These are phyloP conservation scores for Orbicella faveolata DNA, from an alignment of 64 coral and sea anemone genomes.

Conservation along the genomic window DNA sequence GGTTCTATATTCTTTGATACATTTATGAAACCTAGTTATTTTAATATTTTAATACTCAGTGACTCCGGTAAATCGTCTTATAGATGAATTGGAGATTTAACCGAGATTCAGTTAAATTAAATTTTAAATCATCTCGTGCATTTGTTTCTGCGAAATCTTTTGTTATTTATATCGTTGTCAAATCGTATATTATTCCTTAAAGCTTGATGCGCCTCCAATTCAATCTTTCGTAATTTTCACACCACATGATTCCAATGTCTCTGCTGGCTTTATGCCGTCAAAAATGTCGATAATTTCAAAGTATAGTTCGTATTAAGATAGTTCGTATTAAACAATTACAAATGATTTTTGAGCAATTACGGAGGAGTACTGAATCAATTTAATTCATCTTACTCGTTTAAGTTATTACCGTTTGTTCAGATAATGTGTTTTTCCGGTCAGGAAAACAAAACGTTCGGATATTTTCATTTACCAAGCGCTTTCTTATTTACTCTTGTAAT, in stretches of 20 bases:
- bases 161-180: neutral
- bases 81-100: too few species aligned
- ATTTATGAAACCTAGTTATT: neutral
- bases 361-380: neutral
- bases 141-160: neutral
- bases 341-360: neutral
- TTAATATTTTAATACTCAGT: neutral
- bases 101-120: too few species aligned
- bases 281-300: neutral
- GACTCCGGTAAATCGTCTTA: too few species aligned
- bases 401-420: constrained; percentile 32
- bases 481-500: neutral
- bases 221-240: neutral
- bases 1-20: neutral
- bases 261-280: neutral
- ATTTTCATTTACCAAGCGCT: constrained; percentile 33
- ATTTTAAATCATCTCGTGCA: neutral
- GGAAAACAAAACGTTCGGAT: neutral
- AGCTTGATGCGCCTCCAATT: neutral
- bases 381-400: constrained; percentile 22
- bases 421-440: constrained; percentile 5
- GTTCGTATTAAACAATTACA: constrained; percentile 12
- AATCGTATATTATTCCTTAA: too few species aligned
- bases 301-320: neutral
- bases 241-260: neutral